phyloP scores from a whole-genome alignment of 2,888 invertebrate species.

The Tetanocera ferruginea region DNA sequence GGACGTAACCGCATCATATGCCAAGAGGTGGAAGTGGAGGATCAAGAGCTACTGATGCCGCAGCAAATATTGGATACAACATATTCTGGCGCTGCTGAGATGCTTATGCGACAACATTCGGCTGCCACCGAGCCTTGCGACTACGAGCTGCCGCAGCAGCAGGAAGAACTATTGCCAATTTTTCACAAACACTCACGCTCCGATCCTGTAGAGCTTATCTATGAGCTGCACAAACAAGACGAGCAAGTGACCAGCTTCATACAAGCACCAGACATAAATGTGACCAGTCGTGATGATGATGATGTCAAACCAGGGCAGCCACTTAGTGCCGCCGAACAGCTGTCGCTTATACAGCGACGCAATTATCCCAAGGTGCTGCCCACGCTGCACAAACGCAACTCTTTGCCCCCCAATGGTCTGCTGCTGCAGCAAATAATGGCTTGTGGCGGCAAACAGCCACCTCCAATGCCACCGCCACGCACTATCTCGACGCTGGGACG shows the following conservation, averaged over 20 bases:
- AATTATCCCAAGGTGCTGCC: conserved; percentile 90
- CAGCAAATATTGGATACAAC: conserved; percentile 65
- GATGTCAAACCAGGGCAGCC: conserved; percentile 54
- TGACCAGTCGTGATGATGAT: conserved; percentile 78
- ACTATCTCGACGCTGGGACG: conserved; percentile 78
- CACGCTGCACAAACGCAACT: conserved; percentile 75
- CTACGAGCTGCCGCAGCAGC: conserved; percentile 56
- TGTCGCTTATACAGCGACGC: conserved; percentile 80
- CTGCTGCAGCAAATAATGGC: conserved; percentile 51
- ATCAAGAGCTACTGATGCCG: conserved; percentile 63
- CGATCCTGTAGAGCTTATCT: conserved; percentile 77
- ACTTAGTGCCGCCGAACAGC: conserved; percentile 78
- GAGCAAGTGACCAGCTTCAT: conserved; percentile 70
- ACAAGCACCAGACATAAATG: conserved; percentile 73
- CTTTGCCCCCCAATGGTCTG: conserved; percentile 74
- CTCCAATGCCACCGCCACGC: conserved; percentile 83
- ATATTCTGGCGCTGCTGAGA: conserved; percentile 56
- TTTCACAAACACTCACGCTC: conserved; percentile 77
- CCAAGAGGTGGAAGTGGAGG: conserved; percentile 66
- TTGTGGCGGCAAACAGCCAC: conserved; percentile 56
- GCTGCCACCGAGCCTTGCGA: conserved; percentile 59
- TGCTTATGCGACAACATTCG: conserved; percentile 60
- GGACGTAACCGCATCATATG: conserved; percentile 66
- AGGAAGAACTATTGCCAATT: conserved; percentile 24
- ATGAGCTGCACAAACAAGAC: conserved; percentile 55